Evolutionary conservation across 2,888 invertebrate genomes (phyloP), one percentile per base, ranked within the genome.

Genomic region (Pilophorus perplexus): DNA sequence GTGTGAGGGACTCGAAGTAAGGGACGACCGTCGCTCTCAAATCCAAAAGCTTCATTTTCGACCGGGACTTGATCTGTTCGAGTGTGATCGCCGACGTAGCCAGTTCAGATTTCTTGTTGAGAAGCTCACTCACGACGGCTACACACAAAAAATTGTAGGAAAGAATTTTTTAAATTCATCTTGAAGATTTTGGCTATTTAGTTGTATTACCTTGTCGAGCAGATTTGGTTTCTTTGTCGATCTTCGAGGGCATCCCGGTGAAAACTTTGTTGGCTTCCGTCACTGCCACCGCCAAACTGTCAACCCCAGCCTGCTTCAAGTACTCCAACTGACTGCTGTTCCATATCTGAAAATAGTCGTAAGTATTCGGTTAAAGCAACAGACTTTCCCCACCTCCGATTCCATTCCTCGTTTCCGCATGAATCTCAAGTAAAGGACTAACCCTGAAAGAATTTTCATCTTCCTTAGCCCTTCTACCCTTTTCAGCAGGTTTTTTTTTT

Each of bases 151-250:
- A 6, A 33, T 8, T 33, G 33, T 33, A n/a, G n/a, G n/a, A n/a
- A n/a, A n/a, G n/a, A n/a, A n/a, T n/a, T n/a, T n/a, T n/a, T n/a
- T n/a, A n/a, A n/a, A n/a, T n/a, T n/a, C n/a, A n/a, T n/a, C n/a
- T n/a, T n/a, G n/a, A n/a, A n/a, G n/a, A n/a, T n/a, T n/a, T n/a
- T n/a, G n/a, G n/a, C n/a, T n/a, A n/a, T n/a, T n/a, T n/a, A n/a
- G n/a, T n/a, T n/a, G n/a, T n/a, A 76, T 74, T 76, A 87, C 88
- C 84, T 78, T 83, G 80, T 74, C 86, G 79, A 10, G 81, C 79
- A 62, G 78, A 75, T 46, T 80, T 76, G 1, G 86, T 85, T 73
- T 83, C 84, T 62, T 80, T 74, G 12, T 80, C 79, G 69, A 87
- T 81, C 66, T 82, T 80, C 64, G 81, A 78, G 0, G 87, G 86